Percentiles rank a stretch among this genome's conserved stretches.
These are phyloP conservation scores for Machimus atricapillus DNA, from an alignment of 2,888 invertebrate genomes.

Conservation along the genomic window DNA sequence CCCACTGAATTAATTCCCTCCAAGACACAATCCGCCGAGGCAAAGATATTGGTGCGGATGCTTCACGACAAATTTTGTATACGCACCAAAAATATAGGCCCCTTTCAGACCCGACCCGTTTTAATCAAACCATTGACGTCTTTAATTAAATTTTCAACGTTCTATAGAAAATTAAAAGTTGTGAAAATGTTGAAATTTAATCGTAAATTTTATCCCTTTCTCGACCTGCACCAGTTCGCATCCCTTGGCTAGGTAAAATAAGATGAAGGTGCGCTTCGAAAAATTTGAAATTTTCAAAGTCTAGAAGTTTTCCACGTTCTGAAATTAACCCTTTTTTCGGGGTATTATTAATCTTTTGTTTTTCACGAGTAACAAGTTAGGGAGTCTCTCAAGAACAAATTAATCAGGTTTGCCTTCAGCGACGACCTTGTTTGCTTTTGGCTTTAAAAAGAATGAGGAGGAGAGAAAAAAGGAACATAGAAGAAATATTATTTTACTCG, in stretches of 20 bases:
- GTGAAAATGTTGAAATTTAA: constrained; percentile 19
- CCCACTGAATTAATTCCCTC: constrained; percentile 5
- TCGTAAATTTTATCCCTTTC: neutral
- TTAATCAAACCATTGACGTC: constrained; percentile 37
- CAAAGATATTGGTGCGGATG: neutral
- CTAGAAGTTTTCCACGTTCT: neutral
- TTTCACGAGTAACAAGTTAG: neutral
- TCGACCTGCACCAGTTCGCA: neutral
- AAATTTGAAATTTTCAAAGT: neutral
- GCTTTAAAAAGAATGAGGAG: neutral
- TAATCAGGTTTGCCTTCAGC: neutral
- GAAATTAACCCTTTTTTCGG: constrained; percentile 12
- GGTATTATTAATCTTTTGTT: neutral
- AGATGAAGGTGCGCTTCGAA: neutral
- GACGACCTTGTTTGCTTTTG: neutral
- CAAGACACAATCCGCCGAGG: neutral
- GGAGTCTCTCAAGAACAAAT: neutral
- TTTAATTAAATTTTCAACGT: constrained; percentile 32
- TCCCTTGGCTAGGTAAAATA: neutral
- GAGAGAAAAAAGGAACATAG: neutral
- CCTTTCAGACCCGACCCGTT: neutral
- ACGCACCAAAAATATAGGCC: neutral
- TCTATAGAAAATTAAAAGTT: constrained; percentile 32
- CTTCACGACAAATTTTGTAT: neutral
- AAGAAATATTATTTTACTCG: neutral